phyloP scores from a whole-genome alignment of 2,888 invertebrate species.

The Tachystola acroxantha region DNA sequence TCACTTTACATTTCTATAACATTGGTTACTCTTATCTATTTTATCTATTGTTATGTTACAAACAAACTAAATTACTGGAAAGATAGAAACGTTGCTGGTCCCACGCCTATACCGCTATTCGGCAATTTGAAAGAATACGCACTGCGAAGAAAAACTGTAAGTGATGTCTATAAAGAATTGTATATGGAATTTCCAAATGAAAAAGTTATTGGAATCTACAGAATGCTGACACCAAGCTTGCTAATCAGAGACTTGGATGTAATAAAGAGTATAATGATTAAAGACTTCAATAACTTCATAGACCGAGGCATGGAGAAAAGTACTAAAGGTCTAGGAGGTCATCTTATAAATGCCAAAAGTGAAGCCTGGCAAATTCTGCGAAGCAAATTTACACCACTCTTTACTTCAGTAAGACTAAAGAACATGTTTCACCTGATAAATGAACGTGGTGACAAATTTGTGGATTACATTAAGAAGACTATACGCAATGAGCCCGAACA shows the following conservation, averaged over 20 bases:
- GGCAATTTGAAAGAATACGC: conserved; percentile 35
- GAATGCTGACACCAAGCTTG: conserved; percentile 36
- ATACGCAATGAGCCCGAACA: conserved; percentile 21
- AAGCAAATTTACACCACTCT: conserved; percentile 39
- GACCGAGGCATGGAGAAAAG: conserved; percentile 42
- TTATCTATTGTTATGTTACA: conserved; percentile 38
- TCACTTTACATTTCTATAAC: neutral
- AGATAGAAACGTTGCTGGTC: conserved; percentile 29
- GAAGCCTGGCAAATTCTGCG: conserved; percentile 43
- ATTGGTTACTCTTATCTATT: neutral
- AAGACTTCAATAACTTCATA: conserved; percentile 41
- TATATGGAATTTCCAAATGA: conserved; percentile 38
- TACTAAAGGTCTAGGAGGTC: conserved; percentile 34
- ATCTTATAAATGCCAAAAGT: conserved; percentile 42
- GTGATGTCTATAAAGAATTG: conserved; percentile 25
- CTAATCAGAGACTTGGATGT: conserved; percentile 44
- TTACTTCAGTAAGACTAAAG: conserved; percentile 49
- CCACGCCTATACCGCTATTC: conserved; percentile 33
- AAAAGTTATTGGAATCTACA: conserved; percentile 45
- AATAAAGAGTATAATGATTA: conserved; percentile 43
- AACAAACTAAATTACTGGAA: conserved; percentile 45
- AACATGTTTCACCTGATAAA: conserved; percentile 42
- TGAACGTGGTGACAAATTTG: conserved; percentile 32
- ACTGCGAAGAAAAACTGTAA: conserved; percentile 23
- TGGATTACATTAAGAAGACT: conserved; percentile 22